Evolutionary conservation across 1,140 invertebrate genomes (phyloP), one percentile per base, ranked within the genome.

Genomic region (Cydia amplana): DNA sequence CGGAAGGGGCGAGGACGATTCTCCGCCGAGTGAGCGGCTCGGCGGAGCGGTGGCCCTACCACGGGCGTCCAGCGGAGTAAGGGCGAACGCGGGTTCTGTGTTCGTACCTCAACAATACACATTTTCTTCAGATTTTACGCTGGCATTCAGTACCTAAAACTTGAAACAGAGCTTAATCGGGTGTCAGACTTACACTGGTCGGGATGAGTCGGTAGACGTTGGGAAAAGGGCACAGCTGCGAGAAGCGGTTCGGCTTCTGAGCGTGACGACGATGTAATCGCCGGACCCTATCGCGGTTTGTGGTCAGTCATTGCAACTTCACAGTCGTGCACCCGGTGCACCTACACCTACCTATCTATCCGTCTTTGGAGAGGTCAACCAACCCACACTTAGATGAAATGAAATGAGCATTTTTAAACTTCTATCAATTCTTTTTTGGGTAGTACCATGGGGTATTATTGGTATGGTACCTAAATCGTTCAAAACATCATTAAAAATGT

Each of bases 31-130:
- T 81, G 84, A 75, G 80, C 79, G 83, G 80, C 65, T 70, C 82
- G 85, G 84, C 80, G 79, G 77, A 81, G 80, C 78, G 82, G 76
- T 83, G 82, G 78, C 73, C 75, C 76, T 77, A 79, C 75, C 76
- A 75, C 60, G 78, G 75, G 77, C 77, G 77, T 74, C 83, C 78
- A 80, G 77, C 75, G 80, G 79, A 80, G 81, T 78, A 75, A 77
- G 77, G 72, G 75, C 74, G 73, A 18, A 46, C 40, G 32, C 49
- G 12, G 49, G 10, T 20, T 28, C 72, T 72, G 32, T n/a, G 25
- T 18, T 55, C 51, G 51, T 18, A 55, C 51, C 51, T 55, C 16
- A 55, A 32, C 51, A 6, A 55, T 4, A 32, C 6, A 55, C 49
- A 18, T 18, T 51, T 43, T 43, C 2, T 51, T 5, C n/a, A 49